Conservation (phyloP, 2,113 vertebrate genomes). For the Pimephales promelas region DNA sequence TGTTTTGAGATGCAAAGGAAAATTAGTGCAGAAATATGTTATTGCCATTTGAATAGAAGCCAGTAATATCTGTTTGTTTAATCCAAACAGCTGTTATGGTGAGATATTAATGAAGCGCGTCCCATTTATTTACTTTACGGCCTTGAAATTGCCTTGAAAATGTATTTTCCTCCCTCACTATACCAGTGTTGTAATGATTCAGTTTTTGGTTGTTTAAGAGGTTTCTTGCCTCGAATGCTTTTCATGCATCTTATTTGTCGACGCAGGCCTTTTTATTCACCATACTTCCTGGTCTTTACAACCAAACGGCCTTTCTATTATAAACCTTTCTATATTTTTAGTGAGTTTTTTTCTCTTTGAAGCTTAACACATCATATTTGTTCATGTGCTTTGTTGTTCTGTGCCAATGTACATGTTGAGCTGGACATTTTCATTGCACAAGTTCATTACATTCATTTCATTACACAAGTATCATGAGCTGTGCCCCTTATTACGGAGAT, state of each 20-base stretch:
- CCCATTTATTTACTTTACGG: background rate
- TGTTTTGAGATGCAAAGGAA: background rate
- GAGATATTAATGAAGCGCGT: background rate
- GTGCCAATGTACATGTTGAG: background rate
- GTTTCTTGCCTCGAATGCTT: background rate
- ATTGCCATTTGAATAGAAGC: background rate
- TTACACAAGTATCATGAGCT: background rate
- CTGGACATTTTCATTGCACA: background rate
- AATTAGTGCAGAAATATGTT: background rate
- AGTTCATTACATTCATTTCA: background rate
- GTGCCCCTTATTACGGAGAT: background rate
- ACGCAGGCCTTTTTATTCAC: background rate
- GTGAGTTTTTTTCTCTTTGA: background rate
- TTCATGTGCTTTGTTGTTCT: background rate
- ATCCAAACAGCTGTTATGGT: background rate
- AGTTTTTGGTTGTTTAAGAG: background rate
- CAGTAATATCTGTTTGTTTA: background rate
- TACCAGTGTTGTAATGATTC: background rate
- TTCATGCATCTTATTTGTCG: background rate
- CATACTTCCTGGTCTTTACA: slow-evolving; percentile 8
- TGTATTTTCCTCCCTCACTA: background rate
- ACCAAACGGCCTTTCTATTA: background rate
- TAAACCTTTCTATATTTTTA: background rate
- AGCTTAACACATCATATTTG: background rate
- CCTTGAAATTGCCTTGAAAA: background rate